These are phyloP conservation scores for Gobio occitaniae DNA, from an alignment of 2,797 vertebrate species.

Conservation along the genomic window DNA sequence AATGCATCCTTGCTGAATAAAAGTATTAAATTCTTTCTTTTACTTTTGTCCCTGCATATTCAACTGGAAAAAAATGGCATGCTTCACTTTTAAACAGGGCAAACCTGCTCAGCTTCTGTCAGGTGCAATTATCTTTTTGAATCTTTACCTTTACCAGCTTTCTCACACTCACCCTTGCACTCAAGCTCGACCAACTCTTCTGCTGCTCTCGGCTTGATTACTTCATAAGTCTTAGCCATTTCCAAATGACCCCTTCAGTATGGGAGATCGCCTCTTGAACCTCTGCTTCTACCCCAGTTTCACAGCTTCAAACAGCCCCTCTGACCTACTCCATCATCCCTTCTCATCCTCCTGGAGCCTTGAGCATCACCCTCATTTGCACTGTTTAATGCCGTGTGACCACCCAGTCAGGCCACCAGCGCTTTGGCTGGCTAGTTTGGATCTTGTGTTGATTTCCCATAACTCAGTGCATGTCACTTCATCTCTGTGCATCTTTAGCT, in stretches of 20 bases:
- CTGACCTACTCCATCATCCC: conserved; percentile 27
- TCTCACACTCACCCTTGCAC: not conserved
- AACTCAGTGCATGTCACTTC: not conserved
- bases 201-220: conserved; percentile 38
- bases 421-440: conserved; percentile 13
- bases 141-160: not conserved
- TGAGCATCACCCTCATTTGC: conserved; percentile 28
- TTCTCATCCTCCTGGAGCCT: conserved; percentile 8
- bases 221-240: conserved; percentile 43
- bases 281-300: conserved; percentile 21
- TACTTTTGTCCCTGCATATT: not conserved
- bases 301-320: conserved; percentile 16
- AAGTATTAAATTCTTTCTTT: not conserved
- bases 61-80: too few species aligned
- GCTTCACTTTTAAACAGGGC: not conserved
- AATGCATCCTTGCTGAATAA: not conserved
- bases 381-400: conserved; percentile 22
- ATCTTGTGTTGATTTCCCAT: conserved; percentile 27
- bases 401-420: conserved; percentile 15
- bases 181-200: conserved; percentile 23
- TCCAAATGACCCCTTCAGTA: conserved; percentile 32
- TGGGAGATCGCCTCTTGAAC: conserved; percentile 42
- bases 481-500: conserved; percentile 2
- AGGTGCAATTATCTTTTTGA: conserved; percentile 6
- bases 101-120: not conserved